A percentile compares a stretch with the other conserved stretches of the same genome.
Conservation (phyloP, 1,140 invertebrate species). For the Pectinophora gossypiella region DNA sequence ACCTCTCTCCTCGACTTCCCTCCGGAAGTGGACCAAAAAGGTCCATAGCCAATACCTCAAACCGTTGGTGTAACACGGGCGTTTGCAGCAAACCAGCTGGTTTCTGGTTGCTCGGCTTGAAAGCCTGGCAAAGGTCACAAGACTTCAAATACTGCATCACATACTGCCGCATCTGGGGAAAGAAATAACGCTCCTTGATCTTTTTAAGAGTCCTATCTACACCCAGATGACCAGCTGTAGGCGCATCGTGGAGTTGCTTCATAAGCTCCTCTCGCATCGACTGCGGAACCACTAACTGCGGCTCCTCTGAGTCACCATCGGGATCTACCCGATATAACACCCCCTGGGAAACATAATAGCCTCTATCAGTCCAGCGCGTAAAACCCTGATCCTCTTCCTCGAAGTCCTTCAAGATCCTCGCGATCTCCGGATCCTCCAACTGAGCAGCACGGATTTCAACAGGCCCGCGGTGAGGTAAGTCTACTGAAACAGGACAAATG, state of each 20-base stretch:
- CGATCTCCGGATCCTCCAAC: conserved; percentile 16
- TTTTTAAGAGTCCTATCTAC: conserved; percentile 21
- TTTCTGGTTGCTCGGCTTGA: conserved; percentile 23
- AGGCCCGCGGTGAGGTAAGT: conserved; percentile 6
- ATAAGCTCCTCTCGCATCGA: conserved; percentile 9
- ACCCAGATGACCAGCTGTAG: conserved; percentile 24
- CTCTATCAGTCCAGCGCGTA: conserved; percentile 18
- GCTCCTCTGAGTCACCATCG: conserved; percentile 25
- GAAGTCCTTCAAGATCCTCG: conserved; percentile 11
- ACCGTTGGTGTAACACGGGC: conserved; percentile 9
- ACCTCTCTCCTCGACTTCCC: conserved; percentile 16
- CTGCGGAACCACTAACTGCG: conserved; percentile 17
- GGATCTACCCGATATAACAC: conserved; percentile 18
- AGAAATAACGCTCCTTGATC: conserved; percentile 21
- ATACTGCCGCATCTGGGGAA: conserved; percentile 17
- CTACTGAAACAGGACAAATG: conserved; percentile 6
- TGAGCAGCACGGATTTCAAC: conserved; percentile 14
- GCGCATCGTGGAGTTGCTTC: conserved; percentile 26
- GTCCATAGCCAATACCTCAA: not conserved
- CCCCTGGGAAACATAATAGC: conserved; percentile 24
- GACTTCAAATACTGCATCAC: conserved; percentile 16
- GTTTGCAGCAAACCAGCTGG: conserved; percentile 18
- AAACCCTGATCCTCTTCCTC: conserved; percentile 5
- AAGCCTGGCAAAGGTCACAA: conserved; percentile 17
- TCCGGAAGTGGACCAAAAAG: conserved; percentile 6